Evolutionary conservation across 2,888 invertebrate species (phyloP), one percentile per base, ranked within the genome.

Genomic region (Cecidostiba fungosa): DNA sequence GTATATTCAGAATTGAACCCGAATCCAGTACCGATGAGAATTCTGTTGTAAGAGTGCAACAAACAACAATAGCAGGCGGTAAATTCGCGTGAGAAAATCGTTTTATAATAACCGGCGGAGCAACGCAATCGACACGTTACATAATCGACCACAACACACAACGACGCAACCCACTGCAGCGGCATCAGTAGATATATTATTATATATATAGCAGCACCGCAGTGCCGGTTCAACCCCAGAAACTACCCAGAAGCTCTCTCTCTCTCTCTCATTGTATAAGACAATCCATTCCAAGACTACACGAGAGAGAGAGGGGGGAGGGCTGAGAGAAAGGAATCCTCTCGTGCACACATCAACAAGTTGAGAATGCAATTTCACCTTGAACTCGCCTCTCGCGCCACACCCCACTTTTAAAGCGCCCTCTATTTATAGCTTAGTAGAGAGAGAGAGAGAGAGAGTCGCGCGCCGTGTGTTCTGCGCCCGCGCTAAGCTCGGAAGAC

Each of bases 351-450:
- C 85, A 87, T 85, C 87, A 87, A 87, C 87, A 87, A 87, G 87
- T 87, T 85, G 85, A 87, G 81, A 85, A 85, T 84, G 85, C 82
- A 84, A 82, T 84, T 85, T 87, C 85, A 87, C 87, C 87, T 87
- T 87, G 87, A 87, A 87, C 87, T 87, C 87, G 66, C 50, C 39
- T 76, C 78, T 23, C 54, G 74, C 82, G 85, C 87, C 87, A 87
- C 87, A 87, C 87, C 87, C 87, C 87, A 76, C 82, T 87, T 85
- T 82, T 66, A 79, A 83, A 83, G 87, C 85, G 87, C 85, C 86
- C 87, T 85, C 85, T 87, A 82, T 81, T 85, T 81, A 83, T 80
- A 85, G 80, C 80, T 70, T 16, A 36, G 32, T 29, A 23, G 54
- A n/a, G 54, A 59, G 54, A 54, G 54, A 54, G 54, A 54, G 54